Percentiles rank a stretch among this genome's conserved stretches.
These are phyloP conservation scores for Reinhardtius hippoglossoides DNA, from an alignment of 2,113 vertebrate species.

Conservation along the genomic window DNA sequence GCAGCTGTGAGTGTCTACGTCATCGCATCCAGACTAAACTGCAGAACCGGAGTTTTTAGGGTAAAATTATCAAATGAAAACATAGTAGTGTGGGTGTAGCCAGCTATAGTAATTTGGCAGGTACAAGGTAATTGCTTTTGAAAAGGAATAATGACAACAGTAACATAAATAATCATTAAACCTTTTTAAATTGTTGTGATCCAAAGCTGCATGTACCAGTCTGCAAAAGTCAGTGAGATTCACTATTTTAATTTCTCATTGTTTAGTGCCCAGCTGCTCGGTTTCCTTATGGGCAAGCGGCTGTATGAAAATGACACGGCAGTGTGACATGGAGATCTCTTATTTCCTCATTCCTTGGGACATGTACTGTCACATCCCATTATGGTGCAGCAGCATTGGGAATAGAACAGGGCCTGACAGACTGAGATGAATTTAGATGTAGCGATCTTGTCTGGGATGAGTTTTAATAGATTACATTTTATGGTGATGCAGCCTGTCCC, in stretches of 20 bases:
- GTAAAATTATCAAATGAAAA: no score
- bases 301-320: constrained; percentile 58
- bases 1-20: no score
- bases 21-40: no score
- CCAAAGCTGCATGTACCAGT: neutral
- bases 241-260: constrained; percentile 1
- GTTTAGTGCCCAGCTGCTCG: constrained; percentile 22
- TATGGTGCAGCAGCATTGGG: constrained; percentile 55
- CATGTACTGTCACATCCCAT: constrained; percentile 74
- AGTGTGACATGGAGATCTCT: constrained; percentile 64
- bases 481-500: constrained; percentile 68
- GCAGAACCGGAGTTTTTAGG: no score
- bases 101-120: no score
- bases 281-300: constrained; percentile 26
- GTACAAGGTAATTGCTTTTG: neutral
- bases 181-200: neutral
- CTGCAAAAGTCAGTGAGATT: neutral
- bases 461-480: constrained; percentile 80
- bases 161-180: neutral
- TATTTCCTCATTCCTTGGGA: constrained; percentile 68
- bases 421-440: constrained; percentile 76
- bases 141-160: neutral
- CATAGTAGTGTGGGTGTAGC: no score
- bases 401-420: constrained; percentile 61
- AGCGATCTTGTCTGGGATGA: constrained; percentile 68